Evolutionary conservation across 2,113 vertebrate species (phyloP), one percentile per base, ranked within the genome.

Genomic region (Aspidoscelis tigris): DNA sequence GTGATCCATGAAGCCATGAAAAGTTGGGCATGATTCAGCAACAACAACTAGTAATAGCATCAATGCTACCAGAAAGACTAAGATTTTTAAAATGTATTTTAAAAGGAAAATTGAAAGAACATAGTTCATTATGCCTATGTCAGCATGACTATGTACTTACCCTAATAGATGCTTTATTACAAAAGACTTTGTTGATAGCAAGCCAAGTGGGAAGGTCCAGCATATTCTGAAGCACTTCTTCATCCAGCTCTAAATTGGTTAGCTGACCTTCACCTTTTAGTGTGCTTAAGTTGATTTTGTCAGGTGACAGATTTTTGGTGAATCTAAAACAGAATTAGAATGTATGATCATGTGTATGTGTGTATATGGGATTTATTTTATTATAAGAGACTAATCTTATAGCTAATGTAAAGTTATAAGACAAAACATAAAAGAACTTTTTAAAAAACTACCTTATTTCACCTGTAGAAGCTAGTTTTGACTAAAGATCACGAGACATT

Each of bases 281-380:
- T 0, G 98, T 99, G 93, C 99, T 99, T 90, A 99, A 94, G 93
- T 99, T 99, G 95, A 99, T 99, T 96, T 99, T 99, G 95, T 99
- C 99, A 80, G 99, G 99, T 7, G 99, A 99, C 88, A 99, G 96
- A 94, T 99, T 99, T 96, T 99, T 99, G 83, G 99, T 98, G 96
- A 99, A 99, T 95, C 99, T 99, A 91, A 84, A 95, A 91, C 22
- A 88, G 83, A 94, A 91, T 7, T 18, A 18, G 14, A 18, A 18
- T 18, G 12, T 55, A 9, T 55, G 14, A 33, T 33, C 33, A 33
- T 33, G 33, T 33, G 33, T 33, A 33, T 33, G 33, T 33, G 33
- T 33, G 33, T 33, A 65, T 21, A 58, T 7, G 82, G 82, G 76
- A 79, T 2, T 82, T 88, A 90, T 83, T 9, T 26, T 12, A 2